phyloP scores from a whole-genome alignment of 2,113 vertebrate species.

The Mystacornis crossleyi region DNA sequence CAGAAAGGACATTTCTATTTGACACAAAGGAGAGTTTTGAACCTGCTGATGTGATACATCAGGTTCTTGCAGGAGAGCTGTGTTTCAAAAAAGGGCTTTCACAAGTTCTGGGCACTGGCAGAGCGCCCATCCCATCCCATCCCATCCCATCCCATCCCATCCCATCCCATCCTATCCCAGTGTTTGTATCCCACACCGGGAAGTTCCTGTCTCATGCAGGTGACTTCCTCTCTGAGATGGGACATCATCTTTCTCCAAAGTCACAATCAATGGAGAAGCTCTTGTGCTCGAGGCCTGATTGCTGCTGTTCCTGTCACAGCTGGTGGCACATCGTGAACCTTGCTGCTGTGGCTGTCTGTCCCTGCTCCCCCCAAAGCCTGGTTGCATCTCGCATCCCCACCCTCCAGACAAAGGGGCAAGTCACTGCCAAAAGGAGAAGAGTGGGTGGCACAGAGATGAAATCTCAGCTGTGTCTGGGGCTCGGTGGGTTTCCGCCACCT shows the following conservation, averaged over 20 bases:
- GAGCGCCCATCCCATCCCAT: neutral
- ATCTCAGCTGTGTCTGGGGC: conserved; percentile 62
- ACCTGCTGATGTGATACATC: neutral
- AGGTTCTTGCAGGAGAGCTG: neutral
- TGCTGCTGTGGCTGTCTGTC: neutral
- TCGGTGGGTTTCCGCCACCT: conserved; percentile 62
- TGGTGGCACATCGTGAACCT: neutral
- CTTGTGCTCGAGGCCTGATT: fast-evolving
- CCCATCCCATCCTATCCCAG: fast-evolving
- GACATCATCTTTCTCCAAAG: neutral
- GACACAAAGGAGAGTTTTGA: neutral
- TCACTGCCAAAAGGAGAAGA: neutral
- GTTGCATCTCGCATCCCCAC: neutral
- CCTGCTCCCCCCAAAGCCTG: neutral
- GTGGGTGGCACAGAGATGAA: conserved; percentile 61
- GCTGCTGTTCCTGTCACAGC: neutral
- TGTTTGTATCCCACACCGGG: no score
- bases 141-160: neutral
- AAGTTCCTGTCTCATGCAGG: neutral
- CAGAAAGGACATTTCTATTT: neutral
- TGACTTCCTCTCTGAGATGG: neutral
- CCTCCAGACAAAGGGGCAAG: neutral
- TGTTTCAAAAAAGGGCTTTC: neutral
- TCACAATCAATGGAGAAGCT: neutral
- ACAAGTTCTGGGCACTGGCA: neutral